phyloP scores from a whole-genome alignment of 2,888 invertebrate genomes.

The Drosophila neutralis region DNA sequence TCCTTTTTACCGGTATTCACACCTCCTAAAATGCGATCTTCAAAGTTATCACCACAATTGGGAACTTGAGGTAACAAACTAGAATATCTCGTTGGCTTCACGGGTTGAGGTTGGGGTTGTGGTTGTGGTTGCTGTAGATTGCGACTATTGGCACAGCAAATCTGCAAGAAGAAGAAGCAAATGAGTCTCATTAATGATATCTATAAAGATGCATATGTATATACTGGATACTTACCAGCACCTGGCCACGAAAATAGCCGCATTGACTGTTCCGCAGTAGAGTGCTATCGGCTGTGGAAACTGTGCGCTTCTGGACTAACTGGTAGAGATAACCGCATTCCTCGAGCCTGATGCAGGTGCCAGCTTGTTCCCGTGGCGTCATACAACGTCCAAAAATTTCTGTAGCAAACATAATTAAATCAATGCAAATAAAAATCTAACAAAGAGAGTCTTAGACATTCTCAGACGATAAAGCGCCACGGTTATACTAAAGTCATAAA shows the following conservation, averaged over 20 bases:
- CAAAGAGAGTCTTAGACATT: neutral
- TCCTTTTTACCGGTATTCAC: constrained; percentile 87
- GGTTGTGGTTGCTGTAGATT: constrained; percentile 1
- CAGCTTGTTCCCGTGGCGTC: constrained; percentile 69
- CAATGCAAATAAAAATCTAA: neutral
- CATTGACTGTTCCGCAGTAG: constrained; percentile 88
- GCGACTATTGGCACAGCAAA: constrained; percentile 66
- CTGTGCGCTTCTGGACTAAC: constrained; percentile 46
- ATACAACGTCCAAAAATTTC: constrained; percentile 72
- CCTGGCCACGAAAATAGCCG: constrained; percentile 86
- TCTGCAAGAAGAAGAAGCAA: constrained; percentile 28
- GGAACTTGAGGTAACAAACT: constrained; percentile 59
- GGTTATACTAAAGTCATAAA: constrained; percentile 24
- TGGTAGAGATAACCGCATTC: constrained; percentile 69
- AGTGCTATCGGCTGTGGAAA: constrained; percentile 48
- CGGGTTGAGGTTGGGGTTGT: neutral
- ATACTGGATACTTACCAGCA: constrained; percentile 50
- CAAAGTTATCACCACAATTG: constrained; percentile 79
- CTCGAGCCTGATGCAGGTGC: constrained; percentile 66
- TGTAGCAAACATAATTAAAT: constrained; percentile 21
- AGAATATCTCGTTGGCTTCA: constrained; percentile 56
- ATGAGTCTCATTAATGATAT: neutral
- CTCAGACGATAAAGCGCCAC: constrained; percentile 16
- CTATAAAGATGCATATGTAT: neutral
- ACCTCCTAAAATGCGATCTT: constrained; percentile 87